Evolutionary conservation across 2,113 vertebrate species (phyloP).

Genomic region (Sprattus sprattus): DNA sequence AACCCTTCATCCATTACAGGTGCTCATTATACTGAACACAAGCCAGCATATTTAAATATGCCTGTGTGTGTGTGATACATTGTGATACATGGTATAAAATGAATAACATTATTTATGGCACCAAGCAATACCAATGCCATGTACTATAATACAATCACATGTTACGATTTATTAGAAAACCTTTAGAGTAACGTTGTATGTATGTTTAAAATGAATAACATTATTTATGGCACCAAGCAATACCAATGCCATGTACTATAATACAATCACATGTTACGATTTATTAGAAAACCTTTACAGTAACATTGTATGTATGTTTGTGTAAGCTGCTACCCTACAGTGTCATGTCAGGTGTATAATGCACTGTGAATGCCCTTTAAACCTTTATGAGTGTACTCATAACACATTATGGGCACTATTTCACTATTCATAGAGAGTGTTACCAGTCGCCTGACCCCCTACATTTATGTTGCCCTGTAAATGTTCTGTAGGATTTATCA

Average conservation of each 20-base stretch:
- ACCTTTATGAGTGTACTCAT: not conserved
- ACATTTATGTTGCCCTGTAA: not conserved
- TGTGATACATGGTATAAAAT: too few relatives aligned
- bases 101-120: too few relatives aligned
- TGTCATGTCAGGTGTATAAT: not conserved
- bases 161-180: too few relatives aligned
- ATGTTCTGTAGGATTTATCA: not conserved
- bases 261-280: too few relatives aligned
- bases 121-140: too few relatives aligned
- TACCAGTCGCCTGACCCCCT: not conserved
- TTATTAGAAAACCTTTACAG: too few relatives aligned
- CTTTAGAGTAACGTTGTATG: too few relatives aligned
- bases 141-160: too few relatives aligned
- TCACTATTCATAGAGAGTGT: not conserved
- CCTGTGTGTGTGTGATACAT: not conserved
- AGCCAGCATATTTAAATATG: not conserved
- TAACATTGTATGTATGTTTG: too few relatives aligned
- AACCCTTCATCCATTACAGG: not conserved
- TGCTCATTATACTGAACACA: conserved; percentile 5
- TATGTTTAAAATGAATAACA: too few relatives aligned
- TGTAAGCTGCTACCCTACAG: not conserved
- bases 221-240: too few relatives aligned
- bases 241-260: too few relatives aligned
- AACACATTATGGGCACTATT: not conserved
- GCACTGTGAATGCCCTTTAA: not conserved